Evolutionary conservation across 2,797 vertebrate genomes (phyloP).

Genomic region (Decapterus maruadsi): DNA sequence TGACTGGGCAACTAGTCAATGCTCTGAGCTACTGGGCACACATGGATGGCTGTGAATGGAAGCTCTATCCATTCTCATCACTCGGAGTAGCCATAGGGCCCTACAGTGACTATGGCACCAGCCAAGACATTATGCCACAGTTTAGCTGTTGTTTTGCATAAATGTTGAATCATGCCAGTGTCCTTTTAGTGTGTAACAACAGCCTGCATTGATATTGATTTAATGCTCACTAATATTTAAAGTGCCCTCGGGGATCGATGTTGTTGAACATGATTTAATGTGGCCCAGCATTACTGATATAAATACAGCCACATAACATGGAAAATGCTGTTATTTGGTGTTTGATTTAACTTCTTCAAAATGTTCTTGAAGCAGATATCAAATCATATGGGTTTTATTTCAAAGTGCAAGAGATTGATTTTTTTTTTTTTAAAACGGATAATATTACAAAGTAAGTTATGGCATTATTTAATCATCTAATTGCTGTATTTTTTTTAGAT

Average conservation of each 20-base stretch:
- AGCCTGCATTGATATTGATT: constrained; percentile 83
- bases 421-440: constrained; percentile 10
- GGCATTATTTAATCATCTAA: neutral
- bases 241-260: constrained; percentile 80
- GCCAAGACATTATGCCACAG: constrained; percentile 84
- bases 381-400: constrained; percentile 41
- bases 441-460: constrained; percentile 5
- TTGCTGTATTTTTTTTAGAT: neutral
- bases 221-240: constrained; percentile 86
- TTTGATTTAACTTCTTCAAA: constrained; percentile 57
- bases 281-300: constrained; percentile 66
- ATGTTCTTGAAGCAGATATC: constrained; percentile 32
- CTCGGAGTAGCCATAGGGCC: constrained; percentile 79
- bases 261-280: constrained; percentile 79
- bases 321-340: constrained; percentile 64
- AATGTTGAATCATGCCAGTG: constrained; percentile 85
- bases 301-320: constrained; percentile 64
- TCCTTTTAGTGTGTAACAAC: constrained; percentile 81
- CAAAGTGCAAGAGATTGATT: neutral
- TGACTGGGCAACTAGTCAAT: constrained; percentile 71
- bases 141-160: constrained; percentile 86
- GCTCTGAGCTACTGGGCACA: constrained; percentile 77
- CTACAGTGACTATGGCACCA: constrained; percentile 74
- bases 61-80: constrained; percentile 78
- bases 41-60: constrained; percentile 77